Evolutionary conservation across 2,113 vertebrate species (phyloP).

Genomic region (Glaucidium brasilianum): DNA sequence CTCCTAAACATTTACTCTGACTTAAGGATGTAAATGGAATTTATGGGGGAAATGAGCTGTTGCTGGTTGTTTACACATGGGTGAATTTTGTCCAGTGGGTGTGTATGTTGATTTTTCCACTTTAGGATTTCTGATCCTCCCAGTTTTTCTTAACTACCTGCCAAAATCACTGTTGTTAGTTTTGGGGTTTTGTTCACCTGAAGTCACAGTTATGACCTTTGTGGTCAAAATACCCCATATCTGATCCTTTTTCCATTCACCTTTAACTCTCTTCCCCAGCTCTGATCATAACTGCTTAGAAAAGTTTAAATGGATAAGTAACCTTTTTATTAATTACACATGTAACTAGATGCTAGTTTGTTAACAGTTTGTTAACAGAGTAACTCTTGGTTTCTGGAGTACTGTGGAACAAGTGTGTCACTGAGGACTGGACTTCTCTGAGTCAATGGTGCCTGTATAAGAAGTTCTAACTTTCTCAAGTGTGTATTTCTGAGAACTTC

Average conservation of each 20-base stretch:
- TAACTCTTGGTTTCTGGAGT: neutral
- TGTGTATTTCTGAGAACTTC: neutral
- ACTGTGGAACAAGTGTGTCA: neutral
- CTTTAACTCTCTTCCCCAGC: neutral
- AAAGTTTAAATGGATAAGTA: neutral
- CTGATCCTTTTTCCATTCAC: neutral
- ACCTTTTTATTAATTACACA: neutral
- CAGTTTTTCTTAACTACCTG: neutral
- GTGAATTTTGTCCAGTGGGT: neutral
- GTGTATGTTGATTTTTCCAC: constrained; percentile 22
- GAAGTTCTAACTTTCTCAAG: neutral
- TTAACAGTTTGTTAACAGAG: neutral
- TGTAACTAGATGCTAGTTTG: neutral
- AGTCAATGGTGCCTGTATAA: neutral
- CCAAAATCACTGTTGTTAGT: neutral
- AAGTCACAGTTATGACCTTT: neutral
- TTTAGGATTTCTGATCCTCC: constrained; percentile 22
- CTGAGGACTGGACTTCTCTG: neutral
- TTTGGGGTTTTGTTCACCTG: neutral
- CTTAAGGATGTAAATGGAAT: neutral
- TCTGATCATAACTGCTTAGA: neutral
- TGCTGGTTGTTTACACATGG: neutral
- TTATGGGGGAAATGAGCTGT: neutral
- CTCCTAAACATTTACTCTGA: neutral
- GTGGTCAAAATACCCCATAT: neutral